These are phyloP conservation scores for Cryptocephalus primarius DNA, from an alignment of 2,888 invertebrate species.

Conservation along the genomic window DNA sequence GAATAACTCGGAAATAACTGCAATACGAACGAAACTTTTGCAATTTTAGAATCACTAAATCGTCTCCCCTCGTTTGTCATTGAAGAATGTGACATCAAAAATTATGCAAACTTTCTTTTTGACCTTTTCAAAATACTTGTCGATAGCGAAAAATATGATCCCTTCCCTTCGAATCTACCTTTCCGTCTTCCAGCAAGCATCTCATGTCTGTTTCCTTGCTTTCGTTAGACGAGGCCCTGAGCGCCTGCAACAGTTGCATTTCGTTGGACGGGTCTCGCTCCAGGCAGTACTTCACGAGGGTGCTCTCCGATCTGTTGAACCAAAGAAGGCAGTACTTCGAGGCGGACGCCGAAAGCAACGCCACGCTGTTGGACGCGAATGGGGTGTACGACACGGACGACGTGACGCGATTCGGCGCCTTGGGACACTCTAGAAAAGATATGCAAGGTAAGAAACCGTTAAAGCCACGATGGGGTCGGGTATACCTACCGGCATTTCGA, in stretches of 20 bases:
- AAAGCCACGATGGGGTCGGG: too few species aligned
- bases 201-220: not conserved
- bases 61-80: too few species aligned
- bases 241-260: constrained; percentile 3
- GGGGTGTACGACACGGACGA: not conserved
- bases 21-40: too few species aligned
- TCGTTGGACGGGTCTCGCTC: constrained; percentile 7
- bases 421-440: not conserved
- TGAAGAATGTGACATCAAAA: too few species aligned
- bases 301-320: constrained; percentile 16
- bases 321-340: constrained; percentile 7
- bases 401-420: not conserved
- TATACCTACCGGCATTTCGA: too few species aligned
- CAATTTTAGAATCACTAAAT: too few species aligned
- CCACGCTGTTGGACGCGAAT: not conserved
- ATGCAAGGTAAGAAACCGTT: not conserved
- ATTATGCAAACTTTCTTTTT: too few species aligned
- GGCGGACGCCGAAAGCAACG: not conserved
- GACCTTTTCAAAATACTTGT: too few species aligned
- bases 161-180: too few species aligned
- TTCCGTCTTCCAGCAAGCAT: not conserved
- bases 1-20: too few species aligned
- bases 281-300: constrained; percentile 14
- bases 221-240: not conserved
- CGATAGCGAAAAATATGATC: too few species aligned